These are phyloP conservation scores for Sarcophaga subvicina DNA, from an alignment of 2,888 invertebrate species.

Conservation along the genomic window DNA sequence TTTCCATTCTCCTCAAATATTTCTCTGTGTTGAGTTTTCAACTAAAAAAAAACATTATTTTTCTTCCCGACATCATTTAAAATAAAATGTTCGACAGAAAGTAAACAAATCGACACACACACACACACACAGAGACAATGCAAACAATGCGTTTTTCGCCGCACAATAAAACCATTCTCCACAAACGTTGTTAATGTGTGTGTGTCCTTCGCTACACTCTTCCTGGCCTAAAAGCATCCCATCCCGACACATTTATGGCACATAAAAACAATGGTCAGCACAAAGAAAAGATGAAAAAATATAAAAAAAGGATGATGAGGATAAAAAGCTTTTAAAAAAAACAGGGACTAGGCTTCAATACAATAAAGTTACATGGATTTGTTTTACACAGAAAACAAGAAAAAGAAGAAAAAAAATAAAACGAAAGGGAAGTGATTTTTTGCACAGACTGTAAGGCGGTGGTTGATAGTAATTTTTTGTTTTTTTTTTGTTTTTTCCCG, in stretches of 20 bases:
- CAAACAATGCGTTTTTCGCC: too few species aligned
- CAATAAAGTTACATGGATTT: too few species aligned
- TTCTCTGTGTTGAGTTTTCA: background rate
- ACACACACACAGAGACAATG: background rate
- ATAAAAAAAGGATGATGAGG: background rate
- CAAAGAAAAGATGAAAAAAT: background rate
- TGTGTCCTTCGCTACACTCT: conserved; percentile 38
- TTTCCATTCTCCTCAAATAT: background rate
- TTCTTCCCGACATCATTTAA: conserved; percentile 7
- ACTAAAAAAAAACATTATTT: conserved; percentile 29
- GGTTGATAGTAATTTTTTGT: conserved; percentile 37
- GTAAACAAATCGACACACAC: conserved; percentile 12
- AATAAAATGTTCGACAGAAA: conserved; percentile 42
- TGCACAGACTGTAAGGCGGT: background rate
- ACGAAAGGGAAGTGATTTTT: background rate
- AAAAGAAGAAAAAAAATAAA: too few species aligned
- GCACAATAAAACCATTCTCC: too few species aligned
- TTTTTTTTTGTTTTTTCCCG: too few species aligned
- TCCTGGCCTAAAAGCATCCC: conserved; percentile 36
- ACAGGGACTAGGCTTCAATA: conserved; percentile 20
- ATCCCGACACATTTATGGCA: background rate
- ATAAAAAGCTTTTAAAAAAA: background rate
- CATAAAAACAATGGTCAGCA: conserved; percentile 38
- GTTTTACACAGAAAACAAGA: too few species aligned
- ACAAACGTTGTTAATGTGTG: too few species aligned